phyloP scores from a whole-genome alignment of 2,888 invertebrate species.

The Archaeoteleia sp. region DNA sequence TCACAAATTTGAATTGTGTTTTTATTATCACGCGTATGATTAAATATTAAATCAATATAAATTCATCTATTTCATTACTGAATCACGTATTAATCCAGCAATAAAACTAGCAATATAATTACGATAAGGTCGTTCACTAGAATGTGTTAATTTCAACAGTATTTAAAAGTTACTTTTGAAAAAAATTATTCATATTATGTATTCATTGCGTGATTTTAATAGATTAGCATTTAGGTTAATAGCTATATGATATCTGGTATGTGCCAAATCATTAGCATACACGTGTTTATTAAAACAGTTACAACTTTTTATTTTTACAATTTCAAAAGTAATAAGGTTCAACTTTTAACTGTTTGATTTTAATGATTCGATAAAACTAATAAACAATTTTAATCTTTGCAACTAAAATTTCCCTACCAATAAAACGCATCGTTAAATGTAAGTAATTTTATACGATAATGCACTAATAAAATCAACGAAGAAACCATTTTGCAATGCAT shows the following conservation, averaged over 20 bases:
- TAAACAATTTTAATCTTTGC: too few relatives aligned
- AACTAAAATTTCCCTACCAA: too few relatives aligned
- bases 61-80: conserved; percentile 33
- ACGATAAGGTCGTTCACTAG: conserved; percentile 24
- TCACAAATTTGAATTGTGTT: conserved; percentile 5
- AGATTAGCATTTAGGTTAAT: conserved; percentile 52
- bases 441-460: too few relatives aligned
- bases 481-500: too few relatives aligned
- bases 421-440: too few relatives aligned
- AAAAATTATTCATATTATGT: conserved; percentile 36
- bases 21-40: conserved; percentile 5
- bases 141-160: conserved; percentile 11
- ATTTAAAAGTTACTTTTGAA: conserved; percentile 30
- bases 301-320: conserved; percentile 8
- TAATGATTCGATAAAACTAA: too few relatives aligned
- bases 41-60: conserved; percentile 28
- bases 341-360: too few relatives aligned
- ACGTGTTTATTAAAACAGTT: conserved; percentile 1
- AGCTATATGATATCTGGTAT: conserved; percentile 44
- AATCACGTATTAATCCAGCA: conserved; percentile 17
- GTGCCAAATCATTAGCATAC: conserved; percentile 9
- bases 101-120: conserved; percentile 30
- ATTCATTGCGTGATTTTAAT: conserved; percentile 53
- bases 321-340: too few relatives aligned
- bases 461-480: too few relatives aligned